Percentiles rank a stretch among this genome's conserved stretches.
These are phyloP conservation scores for Drosophila subpulchrella DNA, from an alignment of 1,140 invertebrate species.

Conservation along the genomic window DNA sequence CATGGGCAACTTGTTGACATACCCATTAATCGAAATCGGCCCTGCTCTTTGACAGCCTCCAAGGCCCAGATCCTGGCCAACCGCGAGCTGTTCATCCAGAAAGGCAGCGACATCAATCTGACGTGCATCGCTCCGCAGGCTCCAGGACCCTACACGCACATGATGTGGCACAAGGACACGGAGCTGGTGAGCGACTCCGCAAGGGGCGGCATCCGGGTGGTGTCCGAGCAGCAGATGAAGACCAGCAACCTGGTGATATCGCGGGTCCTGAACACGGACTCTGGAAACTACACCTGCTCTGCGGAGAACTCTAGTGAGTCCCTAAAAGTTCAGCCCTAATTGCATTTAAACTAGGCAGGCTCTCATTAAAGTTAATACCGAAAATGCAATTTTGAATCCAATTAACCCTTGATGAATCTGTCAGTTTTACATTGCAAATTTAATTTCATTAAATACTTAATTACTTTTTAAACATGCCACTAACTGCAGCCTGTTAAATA, in stretches of 20 bases:
- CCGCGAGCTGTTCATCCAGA: slow-evolving; percentile 93
- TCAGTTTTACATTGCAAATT: neutral
- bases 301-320: slow-evolving; percentile 88
- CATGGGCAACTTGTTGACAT: slow-evolving; percentile 21
- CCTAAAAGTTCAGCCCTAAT: neutral
- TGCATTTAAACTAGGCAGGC: neutral
- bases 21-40: slow-evolving; percentile 45
- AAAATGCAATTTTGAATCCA: neutral
- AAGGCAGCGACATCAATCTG: slow-evolving; percentile 95
- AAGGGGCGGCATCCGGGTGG: slow-evolving; percentile 92
- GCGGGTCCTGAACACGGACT: slow-evolving; percentile 90
- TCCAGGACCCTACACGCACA: slow-evolving; percentile 94
- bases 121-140: slow-evolving; percentile 94
- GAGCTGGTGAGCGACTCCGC: slow-evolving; percentile 95
- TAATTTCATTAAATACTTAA: slow-evolving; percentile 3
- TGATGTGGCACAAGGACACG: slow-evolving; percentile 95
- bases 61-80: slow-evolving; percentile 94
- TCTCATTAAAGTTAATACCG: no score
- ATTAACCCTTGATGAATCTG: neutral
- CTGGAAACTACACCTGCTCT: slow-evolving; percentile 95
- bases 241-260: slow-evolving; percentile 93
- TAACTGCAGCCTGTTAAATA: neutral
- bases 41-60: slow-evolving; percentile 88
- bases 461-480: slow-evolving; percentile 1
- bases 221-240: slow-evolving; percentile 93